Base-by-base conservation (phyloP, 2,888 invertebrate species). In the Scrobipalpa atriplicella region DNA sequence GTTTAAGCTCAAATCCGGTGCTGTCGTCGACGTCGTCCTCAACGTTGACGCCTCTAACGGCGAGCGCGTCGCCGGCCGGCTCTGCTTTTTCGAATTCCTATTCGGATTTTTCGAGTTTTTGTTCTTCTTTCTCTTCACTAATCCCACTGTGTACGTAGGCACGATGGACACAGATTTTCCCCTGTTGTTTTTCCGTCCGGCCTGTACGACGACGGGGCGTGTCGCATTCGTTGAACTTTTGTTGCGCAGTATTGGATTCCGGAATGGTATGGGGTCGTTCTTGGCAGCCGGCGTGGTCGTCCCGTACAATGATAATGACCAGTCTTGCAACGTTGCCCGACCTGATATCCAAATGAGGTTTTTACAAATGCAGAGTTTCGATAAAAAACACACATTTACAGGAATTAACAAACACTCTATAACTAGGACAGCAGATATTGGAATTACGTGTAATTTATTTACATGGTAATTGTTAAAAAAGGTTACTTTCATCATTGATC, bases 231-330 rank as follows among this genome's bases (percentile, higher is more conserved):
- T 18, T n/a, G 52, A 36, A 73, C 83, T 85, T 72, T 85, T 87
- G 75, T 85, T 90, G 65, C 90, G 82, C 68, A 86, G 80, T 75
- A 91, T 85, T 71, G 92, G 91, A 80, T 85, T 90, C 74, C 90
- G 85, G 79, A 88, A 90, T 67, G 94, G 94, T 75, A 93, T 88
- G 18, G 94, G 94, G 83, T 95, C 95, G 78, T 93, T 94, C 85
- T 94, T 94, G 80, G 94, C 92, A 64, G 94, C 94, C 67, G 94
- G 93, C 70, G 89, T 92, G 70, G 93, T 95, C 68, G 98, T 98
- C 77, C 99, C 99, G 87, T 98, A 98, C 85, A 98, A 95, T 82
- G 97, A 96, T 85, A 99, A 94, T 70, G 98, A 97, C 99, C 98
- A 99, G 85, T 97, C 97, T 93, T 97, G 96, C 78, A 99, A 94